Evolutionary conservation across 2,888 invertebrate genomes (phyloP).

Genomic region (Sarcophaga variegata): DNA sequence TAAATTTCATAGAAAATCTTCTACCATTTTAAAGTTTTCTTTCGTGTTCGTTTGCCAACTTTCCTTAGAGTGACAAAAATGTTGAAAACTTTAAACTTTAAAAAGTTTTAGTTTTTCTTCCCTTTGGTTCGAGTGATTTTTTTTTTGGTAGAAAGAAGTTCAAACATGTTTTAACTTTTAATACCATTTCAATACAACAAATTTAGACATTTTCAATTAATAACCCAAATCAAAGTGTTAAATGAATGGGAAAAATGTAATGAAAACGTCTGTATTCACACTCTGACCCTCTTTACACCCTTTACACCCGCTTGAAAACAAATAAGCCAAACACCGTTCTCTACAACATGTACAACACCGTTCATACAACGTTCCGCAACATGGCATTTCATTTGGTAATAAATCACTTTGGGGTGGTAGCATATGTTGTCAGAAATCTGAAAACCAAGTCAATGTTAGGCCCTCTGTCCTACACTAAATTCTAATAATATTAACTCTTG

Average conservation of each 20-base stretch:
- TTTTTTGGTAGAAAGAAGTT: not conserved
- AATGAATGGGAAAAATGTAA: constrained; percentile 29
- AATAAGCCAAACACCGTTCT: constrained; percentile 11
- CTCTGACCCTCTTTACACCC: not conserved
- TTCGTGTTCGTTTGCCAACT: not conserved
- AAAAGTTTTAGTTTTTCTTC: not conserved
- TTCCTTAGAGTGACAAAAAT: not conserved
- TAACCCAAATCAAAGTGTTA: constrained; percentile 59
- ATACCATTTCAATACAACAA: constrained; percentile 47
- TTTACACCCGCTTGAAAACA: not conserved
- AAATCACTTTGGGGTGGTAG: constrained; percentile 48
- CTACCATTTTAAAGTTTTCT: constrained; percentile 4
- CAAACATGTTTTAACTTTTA: constrained; percentile 29
- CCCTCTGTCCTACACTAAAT: constrained; percentile 6
- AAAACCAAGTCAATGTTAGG: constrained; percentile 23
- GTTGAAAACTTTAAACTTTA: constrained; percentile 18
- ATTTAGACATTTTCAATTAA: constrained; percentile 43
- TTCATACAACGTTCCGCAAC: not conserved
- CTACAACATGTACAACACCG: not conserved
- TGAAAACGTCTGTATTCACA: not conserved
- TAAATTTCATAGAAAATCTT: not conserved
- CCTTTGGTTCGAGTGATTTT: not conserved
- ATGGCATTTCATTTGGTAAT: constrained; percentile 22
- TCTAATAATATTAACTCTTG: constrained; percentile 58
- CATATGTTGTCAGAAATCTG: constrained; percentile 54